phyloP scores from a whole-genome alignment of 2,888 invertebrate genomes.

The Mesoligia furuncula region DNA sequence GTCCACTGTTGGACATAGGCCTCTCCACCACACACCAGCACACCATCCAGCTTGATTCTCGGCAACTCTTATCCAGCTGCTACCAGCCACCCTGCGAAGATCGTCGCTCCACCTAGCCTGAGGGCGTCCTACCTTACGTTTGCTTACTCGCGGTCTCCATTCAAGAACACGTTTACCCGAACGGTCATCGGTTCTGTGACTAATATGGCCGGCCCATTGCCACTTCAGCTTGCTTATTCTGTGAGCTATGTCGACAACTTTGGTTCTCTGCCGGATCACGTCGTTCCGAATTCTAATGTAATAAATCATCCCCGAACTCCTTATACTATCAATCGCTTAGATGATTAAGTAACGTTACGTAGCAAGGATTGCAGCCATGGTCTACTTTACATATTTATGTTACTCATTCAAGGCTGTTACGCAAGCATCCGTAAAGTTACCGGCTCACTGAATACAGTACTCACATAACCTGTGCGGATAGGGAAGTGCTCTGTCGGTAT shows the following conservation, averaged over 20 bases:
- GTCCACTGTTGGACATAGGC: too few species aligned
- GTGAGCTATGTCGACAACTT: too few species aligned
- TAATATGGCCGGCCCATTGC: background rate
- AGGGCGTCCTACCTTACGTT: background rate
- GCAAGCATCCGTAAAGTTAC: slow-evolving; percentile 44
- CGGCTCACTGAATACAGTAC: slow-evolving; percentile 41
- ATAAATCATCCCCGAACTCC: background rate
- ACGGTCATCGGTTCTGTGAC: background rate
- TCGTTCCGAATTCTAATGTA: too few species aligned
- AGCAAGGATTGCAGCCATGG: slow-evolving; percentile 29
- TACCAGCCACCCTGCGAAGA: background rate
- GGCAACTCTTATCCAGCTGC: too few species aligned
- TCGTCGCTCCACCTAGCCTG: background rate
- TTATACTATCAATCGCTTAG: slow-evolving; percentile 2
- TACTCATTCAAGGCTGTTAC: slow-evolving; percentile 39
- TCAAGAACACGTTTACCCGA: background rate
- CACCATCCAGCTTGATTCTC: background rate
- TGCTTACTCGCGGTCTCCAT: background rate
- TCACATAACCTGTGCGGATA: slow-evolving; percentile 24
- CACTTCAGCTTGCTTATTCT: background rate
- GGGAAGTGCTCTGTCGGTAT: slow-evolving; percentile 39
- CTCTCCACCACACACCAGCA: background rate
- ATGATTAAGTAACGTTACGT: background rate
- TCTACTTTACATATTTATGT: slow-evolving; percentile 29
- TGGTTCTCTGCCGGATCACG: background rate